Base-by-base conservation (phyloP, 2,113 vertebrate genomes). In the Larimichthys crocea region DNA sequence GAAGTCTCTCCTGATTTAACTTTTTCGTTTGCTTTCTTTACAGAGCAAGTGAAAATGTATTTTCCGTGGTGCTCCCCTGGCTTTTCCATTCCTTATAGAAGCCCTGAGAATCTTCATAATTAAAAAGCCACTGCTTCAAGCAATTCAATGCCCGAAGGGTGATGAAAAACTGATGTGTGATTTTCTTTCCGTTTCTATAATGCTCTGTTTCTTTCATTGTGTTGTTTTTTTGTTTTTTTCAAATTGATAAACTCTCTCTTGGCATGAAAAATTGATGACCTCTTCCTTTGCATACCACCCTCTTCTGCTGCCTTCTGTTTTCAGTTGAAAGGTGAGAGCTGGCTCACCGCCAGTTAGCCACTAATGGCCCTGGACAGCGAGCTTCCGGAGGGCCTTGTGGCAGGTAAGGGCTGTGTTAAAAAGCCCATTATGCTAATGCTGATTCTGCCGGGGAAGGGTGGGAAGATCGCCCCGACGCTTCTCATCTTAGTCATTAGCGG, bases 341-440 rank as follows among this genome's bases (percentile, higher is more conserved):
- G 91, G 87, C 88, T 74, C 63, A 4, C 71, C 31, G 82, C 81
- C 89, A 76, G 88, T 88, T 89, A 83, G 88, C 87, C 80, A 76
- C 87, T 93, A 93, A 94, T 93, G 87, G 89, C 67, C 60, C 66
- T 12, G 78, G 89, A 89, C 88, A 89, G 80, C 74, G 20, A 66
- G 86, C 80, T 88, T 87, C 86, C 85, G 56, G 70, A 4, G 46
- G 74, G 84, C 79, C 87, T 87, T 63, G 48, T 86, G 91, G 91
- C 86, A 93, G 89, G 90, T 90, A 87, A 86, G 84, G 76, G 86
- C 87, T 12, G 79, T 82, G 88, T 93, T 93, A 91, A 93, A 92
- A 93, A 91, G 81, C 74, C 88, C 86, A 94, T 95, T 94, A 93
- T 93, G 93, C 88, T 91, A 92, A 93, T 92, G 86, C 60, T 90